Conservation (phyloP, 2,113 vertebrate species). For the Mugil cephalus region DNA sequence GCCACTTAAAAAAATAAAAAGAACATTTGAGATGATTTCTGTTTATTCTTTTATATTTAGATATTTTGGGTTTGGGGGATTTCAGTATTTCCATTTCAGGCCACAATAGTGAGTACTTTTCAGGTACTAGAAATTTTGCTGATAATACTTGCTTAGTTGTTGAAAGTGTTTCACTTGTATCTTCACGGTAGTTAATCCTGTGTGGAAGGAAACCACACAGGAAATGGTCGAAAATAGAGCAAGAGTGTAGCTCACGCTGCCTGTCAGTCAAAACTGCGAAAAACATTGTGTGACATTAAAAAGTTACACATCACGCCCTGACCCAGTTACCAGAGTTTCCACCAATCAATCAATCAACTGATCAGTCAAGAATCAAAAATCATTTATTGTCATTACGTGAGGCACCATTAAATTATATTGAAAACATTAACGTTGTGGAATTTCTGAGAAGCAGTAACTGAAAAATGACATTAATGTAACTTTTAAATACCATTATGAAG, state of each 20-base stretch:
- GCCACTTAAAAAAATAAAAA: slow-evolving; percentile 44
- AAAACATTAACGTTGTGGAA: not conserved
- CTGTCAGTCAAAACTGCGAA: not conserved
- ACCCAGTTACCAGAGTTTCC: slow-evolving; percentile 79
- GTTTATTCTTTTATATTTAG: not conserved
- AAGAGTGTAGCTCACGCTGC: not conserved
- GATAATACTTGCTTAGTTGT: too few species aligned
- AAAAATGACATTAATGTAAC: not conserved
- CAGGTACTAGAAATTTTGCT: too few species aligned
- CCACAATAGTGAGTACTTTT: too few species aligned
- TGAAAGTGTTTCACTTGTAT: not conserved
- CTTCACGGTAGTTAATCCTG: too few species aligned
- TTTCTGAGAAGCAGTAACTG: not conserved
- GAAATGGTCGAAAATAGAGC: slow-evolving; percentile 16
- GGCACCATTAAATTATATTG: slow-evolving; percentile 81
- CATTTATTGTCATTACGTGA: too few species aligned
- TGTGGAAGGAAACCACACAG: slow-evolving; percentile 44
- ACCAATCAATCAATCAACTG: too few species aligned
- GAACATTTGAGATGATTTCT: slow-evolving; percentile 1
- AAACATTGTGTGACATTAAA: slow-evolving; percentile 69
- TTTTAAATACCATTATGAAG: slow-evolving; percentile 79
- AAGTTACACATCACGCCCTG: slow-evolving; percentile 82
- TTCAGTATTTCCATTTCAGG: too few species aligned
- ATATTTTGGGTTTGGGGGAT: too few species aligned
- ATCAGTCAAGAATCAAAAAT: too few species aligned